Evolutionary conservation across 2,888 invertebrate genomes (phyloP), one percentile per base, ranked within the genome.

Genomic region (Andrena haemorrhoa): DNA sequence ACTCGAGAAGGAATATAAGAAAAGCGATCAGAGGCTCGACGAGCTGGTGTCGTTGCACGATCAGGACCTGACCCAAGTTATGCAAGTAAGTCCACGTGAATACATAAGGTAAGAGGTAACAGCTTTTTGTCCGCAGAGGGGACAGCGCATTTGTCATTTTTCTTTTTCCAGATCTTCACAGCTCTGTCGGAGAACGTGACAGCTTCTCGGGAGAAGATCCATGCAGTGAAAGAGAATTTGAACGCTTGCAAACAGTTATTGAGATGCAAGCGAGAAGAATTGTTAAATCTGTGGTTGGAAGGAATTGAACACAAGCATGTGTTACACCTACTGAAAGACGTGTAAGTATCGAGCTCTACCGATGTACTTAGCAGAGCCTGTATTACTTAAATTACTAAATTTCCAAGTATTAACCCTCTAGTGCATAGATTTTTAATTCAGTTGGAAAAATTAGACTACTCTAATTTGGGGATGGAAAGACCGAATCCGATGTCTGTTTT

Each of bases 241-340:
- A 96, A 96, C 85, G 97, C 97, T 12, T 98, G 98, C 92, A 98
- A 98, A 93, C 96, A 96, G 41, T 94, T 99, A 74, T 94, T 99
- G 82, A 97, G 98, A 82, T 97, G 99, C 93, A 96, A 98, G 73
- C 95, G 98, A 51, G 99, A 99, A 91, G 99, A 99, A 93, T 94
- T 99, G 79, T 97, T 98, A 90, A 97, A 98, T 86, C 95, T 99
- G 75, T 99, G 99, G 98, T 95, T 98, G 6, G 99, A 99, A 93
- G 98, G 98, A 0, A 96, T 99, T n/a, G 98, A 99, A 91, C 98
- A 99, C 91, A 98, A 98, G 92, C 97, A 98, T 92, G 97, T 98
- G 76, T 94, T 98, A 58, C 96, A 97, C 87, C 96, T 99, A 94
- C 94, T 99, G 60, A 97, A 98, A 89, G 97, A 98, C 94, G 98